phyloP scores from a whole-genome alignment of 2,113 vertebrate genomes.

The Cettia cetti region DNA sequence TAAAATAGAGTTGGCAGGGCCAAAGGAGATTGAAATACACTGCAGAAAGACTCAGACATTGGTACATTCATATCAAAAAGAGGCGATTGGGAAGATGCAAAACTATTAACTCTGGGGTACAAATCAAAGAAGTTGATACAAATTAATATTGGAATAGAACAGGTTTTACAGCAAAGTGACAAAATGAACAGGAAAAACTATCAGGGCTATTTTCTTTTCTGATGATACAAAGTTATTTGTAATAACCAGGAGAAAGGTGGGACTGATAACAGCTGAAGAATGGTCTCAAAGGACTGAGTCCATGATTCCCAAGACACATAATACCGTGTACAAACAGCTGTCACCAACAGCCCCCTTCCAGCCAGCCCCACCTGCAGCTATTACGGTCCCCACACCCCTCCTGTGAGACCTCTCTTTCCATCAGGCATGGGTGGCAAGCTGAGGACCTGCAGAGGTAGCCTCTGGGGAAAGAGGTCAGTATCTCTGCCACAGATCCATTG shows the following conservation, averaged over 20 bases:
- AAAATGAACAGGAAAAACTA: background rate
- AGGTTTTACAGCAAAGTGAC: background rate
- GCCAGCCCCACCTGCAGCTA: background rate
- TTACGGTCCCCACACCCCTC: accelerated
- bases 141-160: background rate
- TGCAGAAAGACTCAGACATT: background rate
- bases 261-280: background rate
- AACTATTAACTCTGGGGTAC: background rate
- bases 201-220: background rate
- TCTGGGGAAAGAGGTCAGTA: background rate
- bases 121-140: background rate
- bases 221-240: background rate
- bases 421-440: accelerated
- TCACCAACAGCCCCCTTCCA: background rate
- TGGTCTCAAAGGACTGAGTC: background rate
- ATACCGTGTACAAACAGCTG: accelerated
- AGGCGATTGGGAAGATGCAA: background rate
- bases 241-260: background rate
- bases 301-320: background rate
- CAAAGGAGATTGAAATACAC: background rate
- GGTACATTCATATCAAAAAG: background rate
- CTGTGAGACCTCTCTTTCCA: background rate
- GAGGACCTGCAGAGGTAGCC: background rate
- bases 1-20: background rate
- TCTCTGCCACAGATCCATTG: background rate